Base-by-base conservation (phyloP, 2,888 invertebrate species). In the Nebria salina region DNA sequence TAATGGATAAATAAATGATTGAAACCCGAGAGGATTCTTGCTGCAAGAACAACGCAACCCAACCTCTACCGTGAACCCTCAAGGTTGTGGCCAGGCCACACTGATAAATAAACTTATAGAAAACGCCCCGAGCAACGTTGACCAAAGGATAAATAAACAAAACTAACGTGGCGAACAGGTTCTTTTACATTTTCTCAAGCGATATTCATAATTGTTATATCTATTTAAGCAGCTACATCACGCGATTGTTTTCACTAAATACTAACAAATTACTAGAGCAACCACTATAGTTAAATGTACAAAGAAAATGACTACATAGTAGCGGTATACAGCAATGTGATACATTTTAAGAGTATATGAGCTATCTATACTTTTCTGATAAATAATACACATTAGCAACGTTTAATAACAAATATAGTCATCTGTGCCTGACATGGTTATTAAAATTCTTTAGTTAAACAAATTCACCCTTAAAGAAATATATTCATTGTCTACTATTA, bases 1-100 rank as follows among this genome's bases (percentile, higher is more conserved):
- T 79, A 79, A 79, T 79, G 72, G 74, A 79, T 65, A 72, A 78
- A 73, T 74, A 75, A 75, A 74, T 66, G 74, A 79, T 79, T 79
- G 74, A 25, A 70, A 25, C 70, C 20, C 8, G 54, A 54, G 54
- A 54, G 54, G 54, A 54, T 54, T 54, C 54, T 54, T 54, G 54
- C 54, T 7, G 54, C 54, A 54, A 54, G 54, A 54, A 54, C 54
- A 54, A 34, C 34, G 34, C 34, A 34, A 34, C 34, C 20, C 73
- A 78, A 41, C 78, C 78, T 65, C 72, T 42, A 20, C 66, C 7
- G 8, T 75, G 42, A 43, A 77, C 64, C 74, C 79, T 43, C 79
- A 79, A 79, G 79, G 79, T 66, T 74, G 75, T 66, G 68, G 20
- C 54, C n/a, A 15, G 70, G 54, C 54, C 13, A 54, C 54, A 54